phyloP scores from a whole-genome alignment of 1,140 invertebrate genomes.

The Marisa cornuarietis region DNA sequence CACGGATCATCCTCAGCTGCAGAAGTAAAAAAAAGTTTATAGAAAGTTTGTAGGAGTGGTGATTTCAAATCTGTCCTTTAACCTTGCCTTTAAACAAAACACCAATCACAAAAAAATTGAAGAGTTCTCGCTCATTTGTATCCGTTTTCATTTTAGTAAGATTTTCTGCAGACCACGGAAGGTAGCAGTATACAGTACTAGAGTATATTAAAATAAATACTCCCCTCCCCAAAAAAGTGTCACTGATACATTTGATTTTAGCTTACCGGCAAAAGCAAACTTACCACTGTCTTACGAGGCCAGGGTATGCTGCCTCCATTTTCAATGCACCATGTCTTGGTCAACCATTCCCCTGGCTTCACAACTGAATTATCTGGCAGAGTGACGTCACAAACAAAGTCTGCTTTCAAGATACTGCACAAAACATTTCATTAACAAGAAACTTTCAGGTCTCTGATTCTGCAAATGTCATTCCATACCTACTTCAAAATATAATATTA shows the following conservation, averaged over 20 bases:
- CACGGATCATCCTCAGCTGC: background rate
- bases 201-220: no score
- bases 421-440: no score
- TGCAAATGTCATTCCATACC: no score
- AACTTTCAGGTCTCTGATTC: no score
- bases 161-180: no score
- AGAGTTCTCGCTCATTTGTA: background rate
- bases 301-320: conserved; percentile 62
- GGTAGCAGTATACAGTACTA: no score
- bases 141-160: background rate
- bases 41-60: background rate
- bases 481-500: no score
- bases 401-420: conserved; percentile 28
- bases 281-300: conserved; percentile 53
- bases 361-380: conserved; percentile 58
- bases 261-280: background rate
- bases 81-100: no score
- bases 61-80: background rate
- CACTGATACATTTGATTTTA: no score
- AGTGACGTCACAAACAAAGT: conserved; percentile 60
- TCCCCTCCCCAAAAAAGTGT: no score
- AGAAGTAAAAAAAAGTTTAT: background rate
- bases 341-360: conserved; percentile 53
- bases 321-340: conserved; percentile 63
- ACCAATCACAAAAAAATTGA: background rate